Evolutionary conservation across 2,113 vertebrate genomes (phyloP).

Genomic region (Atherinomorus stipes): DNA sequence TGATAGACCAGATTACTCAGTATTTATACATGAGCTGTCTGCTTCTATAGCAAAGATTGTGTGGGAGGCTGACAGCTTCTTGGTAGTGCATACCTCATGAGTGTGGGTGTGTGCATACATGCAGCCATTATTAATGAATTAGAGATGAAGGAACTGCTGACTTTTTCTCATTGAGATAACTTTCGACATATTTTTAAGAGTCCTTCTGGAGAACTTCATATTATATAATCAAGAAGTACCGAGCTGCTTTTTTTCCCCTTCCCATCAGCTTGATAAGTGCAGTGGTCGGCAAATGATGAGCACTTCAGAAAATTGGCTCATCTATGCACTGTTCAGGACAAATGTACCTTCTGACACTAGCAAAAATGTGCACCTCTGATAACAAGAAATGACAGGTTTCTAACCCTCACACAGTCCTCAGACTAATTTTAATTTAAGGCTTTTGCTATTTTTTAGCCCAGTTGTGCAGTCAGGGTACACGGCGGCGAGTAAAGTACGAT

Average conservation of each 20-base stretch:
- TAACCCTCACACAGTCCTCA: too few relatives aligned
- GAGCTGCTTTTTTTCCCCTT: background rate
- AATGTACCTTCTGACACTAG: background rate
- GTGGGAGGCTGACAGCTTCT: slow-evolving; percentile 49
- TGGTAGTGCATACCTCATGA: slow-evolving; percentile 50
- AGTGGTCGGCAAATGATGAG: background rate
- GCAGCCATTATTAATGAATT: slow-evolving; percentile 33
- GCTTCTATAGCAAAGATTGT: slow-evolving; percentile 30
- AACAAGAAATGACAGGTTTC: too few relatives aligned
- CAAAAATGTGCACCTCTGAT: too few relatives aligned
- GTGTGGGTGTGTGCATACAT: slow-evolving; percentile 43
- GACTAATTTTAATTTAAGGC: slow-evolving; percentile 26
- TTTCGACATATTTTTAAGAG: background rate
- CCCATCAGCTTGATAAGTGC: background rate
- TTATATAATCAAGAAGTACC: background rate
- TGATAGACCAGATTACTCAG: slow-evolving; percentile 61
- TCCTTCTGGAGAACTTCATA: background rate
- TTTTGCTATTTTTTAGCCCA: slow-evolving; percentile 25
- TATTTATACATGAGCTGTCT: slow-evolving; percentile 61
- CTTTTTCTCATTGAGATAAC: background rate
- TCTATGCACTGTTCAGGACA: background rate
- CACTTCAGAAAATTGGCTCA: background rate
- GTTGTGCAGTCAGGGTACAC: slow-evolving; percentile 10
- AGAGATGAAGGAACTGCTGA: slow-evolving; percentile 10
- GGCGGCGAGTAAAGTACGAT: slow-evolving; percentile 7